Evolutionary conservation across 1,140 invertebrate genomes (phyloP), one percentile per base, ranked within the genome.

Genomic region (Dinoponera quadriceps): DNA sequence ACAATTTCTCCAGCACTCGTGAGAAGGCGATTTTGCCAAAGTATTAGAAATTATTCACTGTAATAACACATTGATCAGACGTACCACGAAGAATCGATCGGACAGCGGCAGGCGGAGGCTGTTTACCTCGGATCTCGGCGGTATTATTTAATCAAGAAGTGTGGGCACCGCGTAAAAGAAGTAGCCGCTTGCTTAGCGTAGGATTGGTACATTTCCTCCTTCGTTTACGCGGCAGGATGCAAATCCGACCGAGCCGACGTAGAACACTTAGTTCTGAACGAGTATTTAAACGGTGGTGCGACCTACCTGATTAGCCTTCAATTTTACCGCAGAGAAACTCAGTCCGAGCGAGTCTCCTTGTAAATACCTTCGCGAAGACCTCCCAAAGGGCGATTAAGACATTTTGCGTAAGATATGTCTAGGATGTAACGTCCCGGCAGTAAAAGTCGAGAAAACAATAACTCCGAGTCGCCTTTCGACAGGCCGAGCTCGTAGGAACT

Each of bases 181-280:
- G 78, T 66, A 82, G 78, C 11, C 55, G 33, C 16, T 66, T 27
- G n/a, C 49, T 27, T 49, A 29, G 57, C 66, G 85, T 83, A 51
- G 84, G 75, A 33, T 55, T 25, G 25, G 57, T 77, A 75, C 82
- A 82, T 82, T 86, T 82, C 85, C 78, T 86, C 33, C 69, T 81
- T 82, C 71, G 51, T 75, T 65, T 75, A 63, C 51, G 49, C 49
- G 77, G 57, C 27, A 38, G 74, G 60, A 80, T 74, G 55, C 7
- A 73, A 63, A 71, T 54, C 54, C 25, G 55, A n/a, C 55, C 68
- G 38, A 44, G 27, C 22, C 59, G 7, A 44, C 60, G 48, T 69
- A 63, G 59, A 59, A 44, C 18, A 59, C 20, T 57, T 14, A 5
- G 22, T 16, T 71, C 22, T 51, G 57, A 51, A 71, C 55, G 49